Conservation (phyloP, 2,888 invertebrate species). For the Cataglyphis cursor region DNA sequence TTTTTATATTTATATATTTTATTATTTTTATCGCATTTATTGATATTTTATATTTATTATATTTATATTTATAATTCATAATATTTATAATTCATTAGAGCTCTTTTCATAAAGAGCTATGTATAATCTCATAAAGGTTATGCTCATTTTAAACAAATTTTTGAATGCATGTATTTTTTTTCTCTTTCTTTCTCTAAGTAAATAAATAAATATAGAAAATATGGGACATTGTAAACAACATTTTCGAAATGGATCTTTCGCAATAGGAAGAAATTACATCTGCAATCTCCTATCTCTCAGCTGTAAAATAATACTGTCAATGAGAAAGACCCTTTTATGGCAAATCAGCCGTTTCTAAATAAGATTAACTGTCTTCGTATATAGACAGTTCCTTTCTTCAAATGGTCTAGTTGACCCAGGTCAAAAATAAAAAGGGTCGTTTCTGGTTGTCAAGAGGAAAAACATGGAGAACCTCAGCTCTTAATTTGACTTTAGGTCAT, state of each 20-base stretch:
- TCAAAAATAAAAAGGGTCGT: slow-evolving; percentile 53
- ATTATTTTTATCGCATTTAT: background rate
- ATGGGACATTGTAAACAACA: background rate
- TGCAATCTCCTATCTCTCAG: background rate
- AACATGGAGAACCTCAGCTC: slow-evolving; percentile 53
- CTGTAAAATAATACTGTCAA: background rate
- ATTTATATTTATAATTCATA: too few relatives aligned
- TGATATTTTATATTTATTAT: background rate
- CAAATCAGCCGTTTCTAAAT: background rate
- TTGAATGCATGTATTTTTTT: background rate
- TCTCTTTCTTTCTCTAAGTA: background rate
- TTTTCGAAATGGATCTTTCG: background rate
- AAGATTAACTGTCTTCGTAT: slow-evolving; percentile 9
- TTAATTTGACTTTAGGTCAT: slow-evolving; percentile 71
- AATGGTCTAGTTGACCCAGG: slow-evolving; percentile 65
- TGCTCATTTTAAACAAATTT: background rate
- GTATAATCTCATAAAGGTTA: background rate
- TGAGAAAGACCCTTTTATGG: background rate
- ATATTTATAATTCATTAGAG: too few relatives aligned
- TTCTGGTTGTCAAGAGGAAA: slow-evolving; percentile 23
- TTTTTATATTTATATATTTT: slow-evolving; percentile 8
- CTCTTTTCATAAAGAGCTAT: background rate
- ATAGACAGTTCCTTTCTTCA: background rate
- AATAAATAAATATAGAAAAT: background rate
- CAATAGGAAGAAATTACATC: background rate